Base-by-base conservation (phyloP, 2,888 invertebrate genomes). In the Ditula angustiorana region DNA sequence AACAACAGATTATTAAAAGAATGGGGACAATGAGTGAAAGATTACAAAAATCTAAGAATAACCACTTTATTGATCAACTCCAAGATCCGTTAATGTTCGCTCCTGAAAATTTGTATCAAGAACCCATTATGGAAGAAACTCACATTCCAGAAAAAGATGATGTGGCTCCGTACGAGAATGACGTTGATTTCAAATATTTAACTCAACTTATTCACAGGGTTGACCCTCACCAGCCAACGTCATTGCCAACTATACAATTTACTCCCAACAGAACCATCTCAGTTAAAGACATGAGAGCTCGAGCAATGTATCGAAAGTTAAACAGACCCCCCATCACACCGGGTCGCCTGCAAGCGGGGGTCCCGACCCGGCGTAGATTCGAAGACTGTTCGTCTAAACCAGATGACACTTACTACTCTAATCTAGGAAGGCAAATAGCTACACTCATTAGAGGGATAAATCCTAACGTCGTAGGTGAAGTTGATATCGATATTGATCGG, bases 401-500 rank as follows among this genome's bases (percentile, higher is more conserved):
- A 3, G 86, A 86, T 50, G 86, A 88, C 57, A 57, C 69, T 4
- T 89, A 85, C 67, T 92, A 88, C 66, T 78, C 80, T 53, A 86
- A 86, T 24, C 75, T 92, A 46, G 92, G 92, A 5, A 83, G 82
- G 71, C 85, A 90, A 82, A 92, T 91, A 77, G 92, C 92, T 37
- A 73, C 83, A 8, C 75, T 91, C 68, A 87, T 92, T 69, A 81
- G 86, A 55, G 82, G 80, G 24, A 74, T 84, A 53, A 85, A 89
- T 62, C 63, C 73, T 5, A 74, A 77, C 59, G 75, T 78, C 35
- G 74, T 79, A 30, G 73, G 71, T n/a, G 76, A 83, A 73, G 70
- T 82, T 8, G 77, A 81, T 66, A 75, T 82, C 57, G 77, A 85
- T 73, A 72, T 82, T 62, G 78, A 82, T 67, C 72, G 73, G 61